Conservation (phyloP, 2,113 vertebrate genomes). For the Cercopithecus mona region DNA sequence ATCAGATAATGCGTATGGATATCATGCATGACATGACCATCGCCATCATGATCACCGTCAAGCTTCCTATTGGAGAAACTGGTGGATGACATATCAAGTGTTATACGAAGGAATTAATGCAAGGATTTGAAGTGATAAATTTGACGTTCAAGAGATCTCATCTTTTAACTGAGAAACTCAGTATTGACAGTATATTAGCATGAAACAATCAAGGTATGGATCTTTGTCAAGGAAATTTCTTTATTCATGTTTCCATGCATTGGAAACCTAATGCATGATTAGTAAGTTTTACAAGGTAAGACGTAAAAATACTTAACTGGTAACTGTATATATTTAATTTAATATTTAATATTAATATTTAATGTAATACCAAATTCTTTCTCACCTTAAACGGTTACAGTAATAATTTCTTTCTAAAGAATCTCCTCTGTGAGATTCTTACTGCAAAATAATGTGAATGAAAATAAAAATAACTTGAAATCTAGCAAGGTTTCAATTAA, state of each 20-base stretch:
- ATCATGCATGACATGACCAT: neutral
- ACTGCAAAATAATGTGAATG: neutral
- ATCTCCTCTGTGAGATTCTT: neutral
- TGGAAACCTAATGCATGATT: neutral
- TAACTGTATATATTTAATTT: neutral
- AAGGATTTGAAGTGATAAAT: conserved; percentile 1
- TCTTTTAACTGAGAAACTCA: conserved; percentile 13
- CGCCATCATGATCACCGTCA: neutral
- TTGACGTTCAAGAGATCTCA: neutral
- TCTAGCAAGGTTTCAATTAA: neutral
- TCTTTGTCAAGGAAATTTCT: neutral
- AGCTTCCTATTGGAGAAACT: neutral
- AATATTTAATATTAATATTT: no score
- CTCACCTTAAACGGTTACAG: neutral
- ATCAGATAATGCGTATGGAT: neutral
- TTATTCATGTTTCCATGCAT: neutral
- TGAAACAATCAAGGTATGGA: neutral
- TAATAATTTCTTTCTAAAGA: conserved; percentile 21
- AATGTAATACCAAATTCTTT: neutral
- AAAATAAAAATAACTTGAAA: conserved; percentile 39
- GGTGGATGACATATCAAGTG: neutral
- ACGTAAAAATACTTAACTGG: neutral
- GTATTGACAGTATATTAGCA: neutral
- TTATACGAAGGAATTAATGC: neutral
- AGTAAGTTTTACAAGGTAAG: neutral